These are phyloP conservation scores for Podarcis cretensis DNA, from an alignment of 2,113 vertebrate genomes.

Conservation along the genomic window DNA sequence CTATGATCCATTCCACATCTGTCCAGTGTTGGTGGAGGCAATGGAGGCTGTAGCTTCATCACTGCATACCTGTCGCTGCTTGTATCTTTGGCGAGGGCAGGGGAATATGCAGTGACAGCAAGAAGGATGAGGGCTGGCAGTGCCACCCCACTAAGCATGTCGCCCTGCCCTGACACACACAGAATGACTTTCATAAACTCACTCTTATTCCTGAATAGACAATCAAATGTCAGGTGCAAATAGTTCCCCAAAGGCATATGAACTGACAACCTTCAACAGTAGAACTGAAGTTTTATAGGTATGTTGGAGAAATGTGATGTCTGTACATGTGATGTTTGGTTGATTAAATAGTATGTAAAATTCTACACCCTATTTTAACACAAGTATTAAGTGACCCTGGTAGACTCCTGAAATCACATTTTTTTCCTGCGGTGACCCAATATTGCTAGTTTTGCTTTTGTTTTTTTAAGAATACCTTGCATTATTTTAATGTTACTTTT, in stretches of 20 bases:
- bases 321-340: not conserved
- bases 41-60: too few species aligned
- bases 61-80: too few species aligned
- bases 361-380: not conserved
- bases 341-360: conserved; percentile 3
- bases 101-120: not conserved
- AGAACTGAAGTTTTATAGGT: not conserved
- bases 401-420: conserved; percentile 17
- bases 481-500: not conserved
- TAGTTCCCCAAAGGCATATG: not conserved
- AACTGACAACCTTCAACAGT: not conserved
- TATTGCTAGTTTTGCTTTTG: not conserved
- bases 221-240: not conserved
- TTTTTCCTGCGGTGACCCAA: not conserved
- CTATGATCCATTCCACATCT: too few species aligned
- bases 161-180: not conserved
- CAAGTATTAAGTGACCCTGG: not conserved
- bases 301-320: not conserved
- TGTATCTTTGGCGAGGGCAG: too few species aligned
- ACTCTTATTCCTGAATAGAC: not conserved
- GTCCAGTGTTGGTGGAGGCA: too few species aligned
- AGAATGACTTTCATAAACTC: not conserved
- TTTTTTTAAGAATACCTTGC: not conserved
- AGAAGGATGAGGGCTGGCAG: not conserved
- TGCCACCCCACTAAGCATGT: not conserved